Conservation (phyloP, 1,140 invertebrate species). For the Subanguina moxae region DNA sequence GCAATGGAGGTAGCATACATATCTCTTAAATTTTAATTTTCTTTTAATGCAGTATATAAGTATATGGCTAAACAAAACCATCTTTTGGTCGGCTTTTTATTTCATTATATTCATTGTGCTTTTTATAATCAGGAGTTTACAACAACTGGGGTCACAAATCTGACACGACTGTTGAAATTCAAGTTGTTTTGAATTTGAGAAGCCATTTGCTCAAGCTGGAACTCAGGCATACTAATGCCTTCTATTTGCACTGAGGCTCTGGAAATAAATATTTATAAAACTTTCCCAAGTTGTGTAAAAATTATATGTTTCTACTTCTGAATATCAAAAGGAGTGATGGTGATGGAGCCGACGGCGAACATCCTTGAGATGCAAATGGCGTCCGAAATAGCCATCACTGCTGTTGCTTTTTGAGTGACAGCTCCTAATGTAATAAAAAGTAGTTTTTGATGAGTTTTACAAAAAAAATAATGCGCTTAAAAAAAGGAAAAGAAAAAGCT, state of each 20-base stretch:
- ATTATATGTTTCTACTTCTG: neutral
- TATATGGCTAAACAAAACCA: no score
- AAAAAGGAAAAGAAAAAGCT: no score
- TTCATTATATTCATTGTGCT: no score
- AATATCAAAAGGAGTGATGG: neutral
- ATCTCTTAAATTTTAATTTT: no score
- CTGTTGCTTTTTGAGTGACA: neutral
- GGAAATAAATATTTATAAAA: constrained; percentile 1
- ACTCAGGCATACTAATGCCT: neutral
- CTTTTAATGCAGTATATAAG: no score
- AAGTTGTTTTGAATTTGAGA: constrained; percentile 1
- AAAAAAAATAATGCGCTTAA: neutral
- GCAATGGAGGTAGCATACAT: no score
- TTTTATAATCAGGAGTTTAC: neutral
- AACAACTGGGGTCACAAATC: constrained; percentile 2
- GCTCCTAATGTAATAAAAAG: neutral
- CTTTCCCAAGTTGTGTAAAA: neutral
- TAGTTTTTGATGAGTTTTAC: neutral
- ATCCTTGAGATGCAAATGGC: neutral
- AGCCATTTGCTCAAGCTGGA: constrained; percentile 8
- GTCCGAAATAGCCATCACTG: neutral
- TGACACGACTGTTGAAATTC: constrained; percentile 7
- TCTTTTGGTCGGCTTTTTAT: no score
- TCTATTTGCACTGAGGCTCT: constrained; percentile 6
- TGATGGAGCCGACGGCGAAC: neutral